phyloP scores from a whole-genome alignment of 2,797 vertebrate species.

The Peromyscus eremicus region DNA sequence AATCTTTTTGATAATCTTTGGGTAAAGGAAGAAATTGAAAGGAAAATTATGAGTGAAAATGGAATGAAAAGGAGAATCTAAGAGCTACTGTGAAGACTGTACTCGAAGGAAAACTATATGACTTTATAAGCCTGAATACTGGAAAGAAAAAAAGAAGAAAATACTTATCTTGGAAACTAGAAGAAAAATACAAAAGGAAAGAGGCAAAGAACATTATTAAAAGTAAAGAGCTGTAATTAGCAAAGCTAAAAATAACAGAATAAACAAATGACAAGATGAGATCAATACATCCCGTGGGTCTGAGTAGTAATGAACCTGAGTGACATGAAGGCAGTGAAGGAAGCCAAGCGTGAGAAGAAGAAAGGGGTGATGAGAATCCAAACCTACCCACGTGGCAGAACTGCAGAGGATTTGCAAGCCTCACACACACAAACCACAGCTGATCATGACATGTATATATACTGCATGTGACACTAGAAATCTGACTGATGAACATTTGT shows the following conservation, averaged over 20 bases:
- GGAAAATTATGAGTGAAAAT: neutral
- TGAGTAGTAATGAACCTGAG: neutral
- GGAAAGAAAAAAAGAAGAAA: neutral
- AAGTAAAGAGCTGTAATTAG: neutral
- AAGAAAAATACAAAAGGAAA: neutral
- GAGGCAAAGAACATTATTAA: neutral
- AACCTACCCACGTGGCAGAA: neutral
- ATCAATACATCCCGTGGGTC: neutral
- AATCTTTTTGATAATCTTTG: neutral
- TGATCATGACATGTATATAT: neutral
- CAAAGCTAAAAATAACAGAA: neutral
- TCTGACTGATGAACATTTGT: conserved; percentile 1
- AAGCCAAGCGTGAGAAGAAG: neutral
- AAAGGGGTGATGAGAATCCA: neutral
- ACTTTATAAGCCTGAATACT: neutral
- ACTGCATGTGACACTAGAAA: neutral
- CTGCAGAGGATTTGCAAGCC: neutral
- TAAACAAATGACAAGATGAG: neutral
- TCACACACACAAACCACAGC: neutral
- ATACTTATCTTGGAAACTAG: conserved; percentile 18
- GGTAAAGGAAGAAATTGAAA: neutral
- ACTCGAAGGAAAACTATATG: neutral
- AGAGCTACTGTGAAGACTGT: neutral
- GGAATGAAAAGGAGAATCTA: conserved; percentile 33
- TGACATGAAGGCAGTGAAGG: neutral